phyloP scores from a whole-genome alignment of 2,888 invertebrate species.

The Desoria tigrina region DNA sequence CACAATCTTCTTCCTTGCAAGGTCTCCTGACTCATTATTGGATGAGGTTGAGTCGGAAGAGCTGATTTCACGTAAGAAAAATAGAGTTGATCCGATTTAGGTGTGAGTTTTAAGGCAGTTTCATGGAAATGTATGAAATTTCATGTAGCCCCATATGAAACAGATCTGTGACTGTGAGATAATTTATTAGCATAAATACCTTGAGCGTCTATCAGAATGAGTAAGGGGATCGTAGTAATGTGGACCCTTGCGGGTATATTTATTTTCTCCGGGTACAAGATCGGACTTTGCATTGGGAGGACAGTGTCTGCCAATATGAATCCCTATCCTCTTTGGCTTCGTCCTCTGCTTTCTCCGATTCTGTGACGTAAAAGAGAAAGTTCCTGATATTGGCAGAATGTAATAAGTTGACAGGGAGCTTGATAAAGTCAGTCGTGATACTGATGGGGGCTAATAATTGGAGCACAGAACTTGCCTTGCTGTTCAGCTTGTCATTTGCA shows the following conservation, averaged over 20 bases:
- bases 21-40: background rate
- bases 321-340: background rate
- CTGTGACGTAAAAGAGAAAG: too few species aligned
- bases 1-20: background rate
- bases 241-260: background rate
- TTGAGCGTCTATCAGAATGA: background rate
- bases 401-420: background rate
- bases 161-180: background rate
- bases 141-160: background rate
- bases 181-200: background rate
- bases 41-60: background rate
- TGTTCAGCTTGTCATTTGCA: background rate
- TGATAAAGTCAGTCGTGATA: too few species aligned
- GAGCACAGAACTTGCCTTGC: slow-evolving; percentile 1
- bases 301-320: slow-evolving; percentile 1
- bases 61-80: background rate
- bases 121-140: too few species aligned
- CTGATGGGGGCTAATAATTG: background rate
- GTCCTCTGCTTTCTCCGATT: background rate
- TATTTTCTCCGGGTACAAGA: background rate
- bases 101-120: too few species aligned
- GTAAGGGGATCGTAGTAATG: background rate
- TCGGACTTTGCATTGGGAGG: background rate
- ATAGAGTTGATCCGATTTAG: background rate
- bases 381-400: background rate